A percentile compares a stretch with the other conserved stretches of the same genome.
These are phyloP conservation scores for Entomyzon cyanotis DNA, from an alignment of 2,113 vertebrate species.

Conservation along the genomic window DNA sequence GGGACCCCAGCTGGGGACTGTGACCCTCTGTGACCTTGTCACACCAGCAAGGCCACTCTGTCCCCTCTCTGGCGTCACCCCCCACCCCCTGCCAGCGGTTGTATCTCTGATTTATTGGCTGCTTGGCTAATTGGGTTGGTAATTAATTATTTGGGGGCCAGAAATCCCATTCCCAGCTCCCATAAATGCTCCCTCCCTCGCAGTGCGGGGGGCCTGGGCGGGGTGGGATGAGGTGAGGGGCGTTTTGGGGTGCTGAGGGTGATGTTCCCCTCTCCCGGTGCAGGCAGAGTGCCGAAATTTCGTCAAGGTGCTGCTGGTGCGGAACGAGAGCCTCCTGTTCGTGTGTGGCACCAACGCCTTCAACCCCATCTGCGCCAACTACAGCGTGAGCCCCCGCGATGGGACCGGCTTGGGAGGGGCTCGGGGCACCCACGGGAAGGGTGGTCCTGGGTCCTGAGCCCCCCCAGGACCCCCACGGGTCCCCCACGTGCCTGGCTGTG, in stretches of 20 bases:
- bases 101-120: constrained; percentile 73
- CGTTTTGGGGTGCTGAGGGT: not conserved
- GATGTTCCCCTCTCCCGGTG: not conserved
- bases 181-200: not conserved
- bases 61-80: fast-evolving
- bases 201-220: fast-evolving
- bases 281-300: constrained; percentile 97
- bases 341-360: constrained; percentile 96
- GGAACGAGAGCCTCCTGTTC: constrained; percentile 84
- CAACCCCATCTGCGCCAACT: constrained; percentile 94
- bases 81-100: not conserved
- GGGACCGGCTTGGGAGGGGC: not conserved
- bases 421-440: not conserved
- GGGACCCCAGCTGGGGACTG: not conserved
- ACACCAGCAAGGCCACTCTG: not conserved
- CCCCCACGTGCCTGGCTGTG: fast-evolving
- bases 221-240: not conserved
- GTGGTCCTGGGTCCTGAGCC: not conserved
- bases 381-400: constrained; percentile 82
- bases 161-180: constrained; percentile 70
- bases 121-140: constrained; percentile 79
- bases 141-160: constrained; percentile 80
- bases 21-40: not conserved
- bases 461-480: fast-evolving
- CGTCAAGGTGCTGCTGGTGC: constrained; percentile 90